Evolutionary conservation across 2,113 vertebrate species (phyloP).

Genomic region (Romanogobio albipinnatus): DNA sequence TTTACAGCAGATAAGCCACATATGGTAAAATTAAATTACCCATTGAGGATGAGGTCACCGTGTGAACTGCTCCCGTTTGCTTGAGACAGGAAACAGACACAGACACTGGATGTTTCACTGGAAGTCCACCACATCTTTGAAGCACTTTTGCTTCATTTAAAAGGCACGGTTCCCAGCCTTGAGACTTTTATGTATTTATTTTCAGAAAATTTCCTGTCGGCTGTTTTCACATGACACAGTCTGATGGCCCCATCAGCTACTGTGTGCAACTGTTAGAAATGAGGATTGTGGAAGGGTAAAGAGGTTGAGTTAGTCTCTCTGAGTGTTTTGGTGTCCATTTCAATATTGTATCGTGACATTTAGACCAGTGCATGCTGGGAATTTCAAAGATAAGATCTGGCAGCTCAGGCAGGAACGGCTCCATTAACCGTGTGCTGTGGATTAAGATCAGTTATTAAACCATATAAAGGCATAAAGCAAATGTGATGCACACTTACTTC

Average conservation of each 20-base stretch:
- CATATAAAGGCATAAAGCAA: background rate
- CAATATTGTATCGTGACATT: background rate
- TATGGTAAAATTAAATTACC: conserved; percentile 8
- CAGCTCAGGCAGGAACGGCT: background rate
- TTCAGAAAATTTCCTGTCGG: background rate
- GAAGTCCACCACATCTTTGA: conserved; percentile 1
- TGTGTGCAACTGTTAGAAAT: background rate
- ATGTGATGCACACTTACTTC: background rate
- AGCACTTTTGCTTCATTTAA: background rate
- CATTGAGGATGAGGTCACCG: conserved; percentile 3
- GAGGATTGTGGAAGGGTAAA: background rate
- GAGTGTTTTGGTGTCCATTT: conserved; percentile 10
- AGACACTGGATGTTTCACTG: background rate
- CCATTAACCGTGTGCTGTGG: background rate
- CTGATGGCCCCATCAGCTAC: background rate
- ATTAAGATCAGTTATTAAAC: background rate
- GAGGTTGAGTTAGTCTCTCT: background rate
- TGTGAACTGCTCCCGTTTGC: conserved; percentile 11
- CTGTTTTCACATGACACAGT: background rate
- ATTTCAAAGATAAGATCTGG: conserved; percentile 6
- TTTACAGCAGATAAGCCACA: conserved; percentile 27
- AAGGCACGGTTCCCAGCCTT: background rate
- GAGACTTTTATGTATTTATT: background rate
- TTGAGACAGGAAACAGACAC: background rate
- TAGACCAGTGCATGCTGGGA: conserved; percentile 17